phyloP scores from a whole-genome alignment of 2,113 vertebrate genomes.

The Todiramphus chloris region DNA sequence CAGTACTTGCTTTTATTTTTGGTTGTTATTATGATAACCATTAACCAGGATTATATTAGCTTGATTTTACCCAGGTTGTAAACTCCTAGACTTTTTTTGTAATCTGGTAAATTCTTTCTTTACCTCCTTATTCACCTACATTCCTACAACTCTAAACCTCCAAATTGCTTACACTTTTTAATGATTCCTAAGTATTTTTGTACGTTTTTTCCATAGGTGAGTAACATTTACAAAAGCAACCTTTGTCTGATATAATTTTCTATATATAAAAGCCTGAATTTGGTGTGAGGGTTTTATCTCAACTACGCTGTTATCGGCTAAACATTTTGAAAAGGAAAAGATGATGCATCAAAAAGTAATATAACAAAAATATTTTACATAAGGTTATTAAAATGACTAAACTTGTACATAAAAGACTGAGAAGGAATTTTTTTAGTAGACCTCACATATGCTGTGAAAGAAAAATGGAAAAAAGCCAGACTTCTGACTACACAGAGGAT shows the following conservation, averaged over 20 bases:
- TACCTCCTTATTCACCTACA: not conserved
- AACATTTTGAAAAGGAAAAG: conserved; percentile 12
- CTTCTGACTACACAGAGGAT: not conserved
- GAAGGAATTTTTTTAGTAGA: not conserved
- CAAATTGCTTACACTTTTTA: not conserved
- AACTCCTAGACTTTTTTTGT: not conserved
- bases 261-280: not conserved
- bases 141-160: not conserved
- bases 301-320: not conserved
- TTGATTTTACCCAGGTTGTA: not conserved
- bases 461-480: not conserved
- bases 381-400: not conserved
- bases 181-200: not conserved
- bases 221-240: not conserved
- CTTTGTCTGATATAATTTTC: not conserved
- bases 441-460: not conserved
- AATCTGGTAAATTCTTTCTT: not conserved
- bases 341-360: not conserved
- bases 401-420: not conserved
- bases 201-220: not conserved
- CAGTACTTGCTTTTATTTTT: not conserved
- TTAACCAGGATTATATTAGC: not conserved
- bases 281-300: not conserved
- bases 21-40: not conserved
- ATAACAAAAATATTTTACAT: not conserved